These are phyloP conservation scores for Erpobdella octoculata DNA, from an alignment of 2,888 invertebrate genomes.

Conservation along the genomic window DNA sequence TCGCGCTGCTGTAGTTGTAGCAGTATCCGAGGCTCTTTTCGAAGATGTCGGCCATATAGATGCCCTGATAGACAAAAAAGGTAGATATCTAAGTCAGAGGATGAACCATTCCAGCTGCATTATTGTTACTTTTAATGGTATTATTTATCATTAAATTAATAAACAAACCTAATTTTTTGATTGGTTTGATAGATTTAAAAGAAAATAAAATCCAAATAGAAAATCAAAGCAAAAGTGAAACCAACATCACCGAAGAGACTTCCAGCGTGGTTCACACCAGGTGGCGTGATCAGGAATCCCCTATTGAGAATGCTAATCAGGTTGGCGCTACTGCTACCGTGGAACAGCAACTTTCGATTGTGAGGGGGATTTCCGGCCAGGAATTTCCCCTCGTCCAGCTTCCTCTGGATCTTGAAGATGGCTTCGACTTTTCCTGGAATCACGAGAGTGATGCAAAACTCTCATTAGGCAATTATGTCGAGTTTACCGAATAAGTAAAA, in stretches of 20 bases:
- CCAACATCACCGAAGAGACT: slow-evolving; percentile 52
- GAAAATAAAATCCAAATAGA: background rate
- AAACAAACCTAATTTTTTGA: slow-evolving; percentile 5
- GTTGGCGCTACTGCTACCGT: slow-evolving; percentile 55
- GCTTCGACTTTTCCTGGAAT: slow-evolving; percentile 39
- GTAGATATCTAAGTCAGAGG: too few species aligned
- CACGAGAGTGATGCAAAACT: background rate
- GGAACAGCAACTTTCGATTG: slow-evolving; percentile 53
- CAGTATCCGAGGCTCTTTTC: slow-evolving; percentile 53
- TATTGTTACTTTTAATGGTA: background rate
- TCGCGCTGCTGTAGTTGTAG: slow-evolving; percentile 43
- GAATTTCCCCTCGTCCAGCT: slow-evolving; percentile 41
- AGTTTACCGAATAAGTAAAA: background rate
- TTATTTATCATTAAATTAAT: background rate
- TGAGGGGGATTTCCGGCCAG: slow-evolving; percentile 38
- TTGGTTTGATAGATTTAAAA: background rate
- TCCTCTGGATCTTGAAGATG: slow-evolving; percentile 46
- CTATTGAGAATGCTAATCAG: slow-evolving; percentile 54
- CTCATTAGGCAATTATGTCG: background rate
- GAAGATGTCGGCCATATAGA: slow-evolving; percentile 56
- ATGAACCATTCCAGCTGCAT: too few species aligned
- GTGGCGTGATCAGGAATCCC: slow-evolving; percentile 55
- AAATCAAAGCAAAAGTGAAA: background rate
- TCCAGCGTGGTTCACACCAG: slow-evolving; percentile 51
- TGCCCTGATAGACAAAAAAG: slow-evolving; percentile 48